Base-by-base conservation (phyloP, 92 coral and sea anemone genomes). In the Paramuricea clavata region DNA sequence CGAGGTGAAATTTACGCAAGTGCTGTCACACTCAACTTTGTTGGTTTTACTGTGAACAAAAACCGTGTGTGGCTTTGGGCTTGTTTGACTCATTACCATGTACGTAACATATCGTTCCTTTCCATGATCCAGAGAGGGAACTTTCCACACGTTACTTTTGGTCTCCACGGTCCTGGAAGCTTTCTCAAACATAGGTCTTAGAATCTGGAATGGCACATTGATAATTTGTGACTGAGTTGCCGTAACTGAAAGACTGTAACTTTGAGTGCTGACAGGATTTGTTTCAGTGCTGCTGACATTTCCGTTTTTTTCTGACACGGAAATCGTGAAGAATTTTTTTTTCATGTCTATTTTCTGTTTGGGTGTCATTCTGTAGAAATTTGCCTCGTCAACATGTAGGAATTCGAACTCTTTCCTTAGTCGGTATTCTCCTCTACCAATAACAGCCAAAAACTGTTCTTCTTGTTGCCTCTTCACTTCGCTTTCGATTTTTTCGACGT, bases 361-460 rank as follows among this genome's bases (percentile, higher is more conserved):
- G 32, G 31, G 36, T 13, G 84, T 85, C 92, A 89, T 89, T 35
- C 89, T 57, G 76, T 86, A 90, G 81, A 73, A 90, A 49, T 87
- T 25, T 49, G 74, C 68, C 88, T 86, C 93, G 12, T 86, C 74
- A 15, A 86, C 90, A 2, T 15, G 57, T 13, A 90, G 88, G 65
- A 71, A 76, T 41, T 12, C 27, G 41, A 90, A 86, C 52, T 86
- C 90, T 36, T 86, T 47, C 34, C 33, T 65, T 47, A 90, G 34
- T 6, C 35, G 61, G 49, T 86, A 90, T 30, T 80, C 84, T 42
- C 93, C 93, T 81, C 83, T 83, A 5, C 93, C 90, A 33, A 90
- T 86, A 17, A 90, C 88, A 8, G 88, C 90, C 72, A 90, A 85
- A 60, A 87, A 87, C 42, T 79, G 91, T 59, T 91, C 94, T 25